Evolutionary conservation across 2,888 invertebrate species (phyloP).

Genomic region (Entomobrya multifasciata): DNA sequence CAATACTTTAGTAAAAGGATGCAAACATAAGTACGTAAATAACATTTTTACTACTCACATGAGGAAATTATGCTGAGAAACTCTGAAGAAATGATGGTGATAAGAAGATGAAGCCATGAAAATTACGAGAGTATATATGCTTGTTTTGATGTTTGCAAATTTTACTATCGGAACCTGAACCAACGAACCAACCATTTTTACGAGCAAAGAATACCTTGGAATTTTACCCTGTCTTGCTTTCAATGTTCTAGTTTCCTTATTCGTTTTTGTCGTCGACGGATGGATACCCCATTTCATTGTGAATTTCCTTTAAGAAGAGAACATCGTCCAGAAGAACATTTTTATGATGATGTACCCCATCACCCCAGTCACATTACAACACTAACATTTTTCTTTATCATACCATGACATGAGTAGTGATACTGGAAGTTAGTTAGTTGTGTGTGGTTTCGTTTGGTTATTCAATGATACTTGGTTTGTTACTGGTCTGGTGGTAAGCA

Average conservation of each 20-base stretch:
- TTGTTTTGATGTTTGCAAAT: neutral
- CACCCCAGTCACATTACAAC: neutral
- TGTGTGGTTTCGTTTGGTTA: too few relatives aligned
- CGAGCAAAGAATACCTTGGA: neutral
- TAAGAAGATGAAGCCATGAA: neutral
- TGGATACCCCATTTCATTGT: too few relatives aligned
- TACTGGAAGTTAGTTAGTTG: too few relatives aligned
- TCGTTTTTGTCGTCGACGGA: too few relatives aligned
- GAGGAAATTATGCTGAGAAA: too few relatives aligned
- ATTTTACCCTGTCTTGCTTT: neutral
- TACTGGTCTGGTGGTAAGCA: too few relatives aligned
- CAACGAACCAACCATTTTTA: neutral
- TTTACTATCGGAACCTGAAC: slow-evolving; percentile 10
- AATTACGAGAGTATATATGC: neutral
- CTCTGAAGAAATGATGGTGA: too few relatives aligned
- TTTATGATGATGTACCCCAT: neutral
- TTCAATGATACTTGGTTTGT: too few relatives aligned
- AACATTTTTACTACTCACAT: too few relatives aligned
- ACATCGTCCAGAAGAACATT: neutral
- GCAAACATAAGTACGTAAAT: too few relatives aligned
- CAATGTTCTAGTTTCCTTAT: slow-evolving; percentile 14
- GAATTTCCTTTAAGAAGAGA: slow-evolving; percentile 4
- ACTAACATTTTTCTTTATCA: neutral
- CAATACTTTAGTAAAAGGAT: too few relatives aligned
- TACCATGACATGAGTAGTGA: too few relatives aligned